phyloP scores from a whole-genome alignment of 23 tunicate species.

The Ascidia mentula region DNA sequence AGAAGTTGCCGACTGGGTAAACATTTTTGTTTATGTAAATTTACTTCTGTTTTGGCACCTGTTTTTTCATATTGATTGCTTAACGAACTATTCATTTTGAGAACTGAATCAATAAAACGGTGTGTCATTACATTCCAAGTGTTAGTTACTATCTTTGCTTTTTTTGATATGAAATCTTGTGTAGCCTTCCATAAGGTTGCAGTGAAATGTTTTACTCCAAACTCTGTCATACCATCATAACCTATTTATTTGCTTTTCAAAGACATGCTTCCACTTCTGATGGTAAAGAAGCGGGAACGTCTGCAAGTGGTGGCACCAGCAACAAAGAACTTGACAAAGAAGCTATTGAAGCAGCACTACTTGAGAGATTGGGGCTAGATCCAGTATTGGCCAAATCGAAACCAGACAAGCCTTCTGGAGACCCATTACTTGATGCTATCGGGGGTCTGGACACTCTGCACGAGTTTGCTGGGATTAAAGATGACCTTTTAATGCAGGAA shows the following conservation, averaged over 20 bases:
- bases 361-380: neutral
- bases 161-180: no score
- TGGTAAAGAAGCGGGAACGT: neutral
- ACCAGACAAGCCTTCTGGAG: neutral
- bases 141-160: no score
- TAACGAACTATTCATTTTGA: no score
- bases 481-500: slow-evolving; percentile 40
- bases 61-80: no score
- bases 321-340: neutral
- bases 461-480: slow-evolving; percentile 19
- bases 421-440: slow-evolving; percentile 6
- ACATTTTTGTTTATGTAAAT: neutral
- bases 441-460: slow-evolving; percentile 1
- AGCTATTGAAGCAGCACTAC: slow-evolving; percentile 2
- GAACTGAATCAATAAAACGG: no score
- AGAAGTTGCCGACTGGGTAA: neutral
- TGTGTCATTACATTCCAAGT: no score
- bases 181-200: no score
- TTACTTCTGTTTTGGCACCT: no score
- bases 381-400: neutral
- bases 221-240: neutral
- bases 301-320: neutral
- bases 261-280: neutral
- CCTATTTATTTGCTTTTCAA: neutral
- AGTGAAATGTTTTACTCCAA: no score